Percentiles rank a stretch among this genome's conserved stretches.
These are phyloP conservation scores for Tetropium fuscum DNA, from an alignment of 2,888 invertebrate genomes.

Conservation along the genomic window DNA sequence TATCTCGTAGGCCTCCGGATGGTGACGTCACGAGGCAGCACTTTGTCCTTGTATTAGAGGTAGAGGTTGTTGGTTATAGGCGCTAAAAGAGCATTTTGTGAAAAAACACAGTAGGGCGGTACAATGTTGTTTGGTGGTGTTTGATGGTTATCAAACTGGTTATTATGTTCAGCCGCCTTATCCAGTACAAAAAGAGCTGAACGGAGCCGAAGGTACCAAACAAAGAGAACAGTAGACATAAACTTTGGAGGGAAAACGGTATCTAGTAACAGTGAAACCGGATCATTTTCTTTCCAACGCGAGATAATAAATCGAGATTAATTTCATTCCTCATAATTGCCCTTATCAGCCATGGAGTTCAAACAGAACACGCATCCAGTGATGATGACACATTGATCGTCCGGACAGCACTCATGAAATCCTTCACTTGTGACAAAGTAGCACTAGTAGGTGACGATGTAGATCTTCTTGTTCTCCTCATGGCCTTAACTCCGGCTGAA, in stretches of 20 bases:
- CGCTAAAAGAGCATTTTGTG: too few species aligned
- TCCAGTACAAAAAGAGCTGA: constrained; percentile 2
- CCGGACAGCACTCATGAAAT: background rate
- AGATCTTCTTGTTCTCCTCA: constrained; percentile 1
- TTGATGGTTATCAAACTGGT: too few species aligned
- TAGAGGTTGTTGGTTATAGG: too few species aligned
- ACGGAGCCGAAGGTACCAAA: constrained; percentile 2
- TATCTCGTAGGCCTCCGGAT: too few species aligned
- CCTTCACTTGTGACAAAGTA: constrained; percentile 1
- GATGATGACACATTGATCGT: background rate
- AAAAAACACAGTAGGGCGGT: too few species aligned
- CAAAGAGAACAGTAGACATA: constrained; percentile 1
- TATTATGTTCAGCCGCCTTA: background rate
- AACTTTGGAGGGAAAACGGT: constrained; percentile 19
- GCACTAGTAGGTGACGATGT: background rate
- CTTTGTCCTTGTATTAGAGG: too few species aligned
- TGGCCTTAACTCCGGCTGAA: constrained; percentile 1
- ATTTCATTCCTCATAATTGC: constrained; percentile 7
- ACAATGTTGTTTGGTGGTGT: background rate
- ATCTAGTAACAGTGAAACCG: constrained; percentile 19
- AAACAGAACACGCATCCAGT: background rate
- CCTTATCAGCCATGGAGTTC: constrained; percentile 1
- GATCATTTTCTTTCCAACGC: constrained; percentile 19
- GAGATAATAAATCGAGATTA: constrained; percentile 20
- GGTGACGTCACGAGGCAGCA: too few species aligned